Percentiles rank a stretch among this genome's conserved stretches.
phyloP scores from a whole-genome alignment of 2,888 invertebrate species.

The Ypsolopha scabrella region DNA sequence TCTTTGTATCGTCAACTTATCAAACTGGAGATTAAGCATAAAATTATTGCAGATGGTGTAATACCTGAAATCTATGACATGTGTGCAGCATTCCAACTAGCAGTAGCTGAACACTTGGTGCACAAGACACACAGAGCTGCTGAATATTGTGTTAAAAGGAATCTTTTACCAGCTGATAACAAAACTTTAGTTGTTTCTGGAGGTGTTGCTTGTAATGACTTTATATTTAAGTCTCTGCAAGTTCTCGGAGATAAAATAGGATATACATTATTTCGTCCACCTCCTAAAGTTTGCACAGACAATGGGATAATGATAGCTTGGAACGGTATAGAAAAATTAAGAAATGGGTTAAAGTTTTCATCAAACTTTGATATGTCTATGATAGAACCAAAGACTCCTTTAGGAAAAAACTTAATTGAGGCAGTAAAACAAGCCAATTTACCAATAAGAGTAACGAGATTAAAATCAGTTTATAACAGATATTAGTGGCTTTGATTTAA shows the following conservation, averaged over 20 bases:
- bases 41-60: conserved; percentile 73
- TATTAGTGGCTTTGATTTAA: conserved; percentile 17
- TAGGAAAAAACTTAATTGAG: conserved; percentile 72
- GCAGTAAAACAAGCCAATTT: conserved; percentile 70
- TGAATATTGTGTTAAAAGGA: conserved; percentile 73
- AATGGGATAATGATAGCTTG: conserved; percentile 99
- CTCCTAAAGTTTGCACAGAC: conserved; percentile 91
- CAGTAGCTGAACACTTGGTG: conserved; percentile 81
- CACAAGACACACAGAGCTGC: conserved; percentile 88
- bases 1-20: conserved; percentile 64
- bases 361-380: conserved; percentile 71
- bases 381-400: conserved; percentile 68
- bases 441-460: conserved; percentile 37
- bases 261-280: conserved; percentile 80
- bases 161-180: conserved; percentile 70
- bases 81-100: conserved; percentile 87
- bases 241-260: conserved; percentile 74
- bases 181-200: conserved; percentile 87
- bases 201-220: conserved; percentile 95
- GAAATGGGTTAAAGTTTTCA: conserved; percentile 40
- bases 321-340: conserved; percentile 91
- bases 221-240: conserved; percentile 77
- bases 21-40: conserved; percentile 69
- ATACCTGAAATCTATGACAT: conserved; percentile 83
- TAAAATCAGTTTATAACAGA: conserved; percentile 23